Evolutionary conservation across 2,888 invertebrate genomes (phyloP), one percentile per base, ranked within the genome.

Genomic region (Heliconius charithonia): DNA sequence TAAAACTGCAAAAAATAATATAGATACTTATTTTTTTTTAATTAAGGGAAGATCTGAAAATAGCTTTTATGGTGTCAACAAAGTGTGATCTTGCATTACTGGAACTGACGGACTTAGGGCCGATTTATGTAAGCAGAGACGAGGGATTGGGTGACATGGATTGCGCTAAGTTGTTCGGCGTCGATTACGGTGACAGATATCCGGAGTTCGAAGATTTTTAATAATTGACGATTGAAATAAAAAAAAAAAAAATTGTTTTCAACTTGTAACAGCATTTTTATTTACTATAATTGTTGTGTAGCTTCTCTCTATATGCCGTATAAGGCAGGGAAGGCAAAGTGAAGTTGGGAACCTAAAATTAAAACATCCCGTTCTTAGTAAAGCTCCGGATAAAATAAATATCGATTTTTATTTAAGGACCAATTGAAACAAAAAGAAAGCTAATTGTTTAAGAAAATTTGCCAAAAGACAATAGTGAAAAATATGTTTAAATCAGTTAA

Each of bases 51-150:
- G 84, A 89, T 16, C n/a, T 90, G 1, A 89, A 85, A 75, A 73
- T 94, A 45, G 91, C 86, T 0, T 89, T 94, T 63, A 94, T 94
- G 94, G 29, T 95, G 1, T 93, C 94, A 0, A 83, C 91, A 3
- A 85, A 87, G 51, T 82, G 83, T 0, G 94, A 94, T 73, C 27
- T 91, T 0, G 89, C 93, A 0, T 82, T 94, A 0, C 82, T 95
- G 1, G 87, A 87, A 62, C 81, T 94, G 16, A 92, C 92, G 87
- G 93, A 91, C 12, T 80, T 93, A 27, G 85, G 82, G 12, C 95
- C 94, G 0, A 27, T 84, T 0, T 86, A 94, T 81, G 93, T 94
- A 4, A 94, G 94, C 62, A 87, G 92, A 0, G 93, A 94, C 79
- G 69, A 83, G 0, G 66, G 62, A 0, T 56, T 56, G 0, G 95